Percentiles rank a stretch among this genome's conserved stretches.
Evolutionary conservation across 2,113 vertebrate species (phyloP).

Genomic region (Spheniscus mendiculus): DNA sequence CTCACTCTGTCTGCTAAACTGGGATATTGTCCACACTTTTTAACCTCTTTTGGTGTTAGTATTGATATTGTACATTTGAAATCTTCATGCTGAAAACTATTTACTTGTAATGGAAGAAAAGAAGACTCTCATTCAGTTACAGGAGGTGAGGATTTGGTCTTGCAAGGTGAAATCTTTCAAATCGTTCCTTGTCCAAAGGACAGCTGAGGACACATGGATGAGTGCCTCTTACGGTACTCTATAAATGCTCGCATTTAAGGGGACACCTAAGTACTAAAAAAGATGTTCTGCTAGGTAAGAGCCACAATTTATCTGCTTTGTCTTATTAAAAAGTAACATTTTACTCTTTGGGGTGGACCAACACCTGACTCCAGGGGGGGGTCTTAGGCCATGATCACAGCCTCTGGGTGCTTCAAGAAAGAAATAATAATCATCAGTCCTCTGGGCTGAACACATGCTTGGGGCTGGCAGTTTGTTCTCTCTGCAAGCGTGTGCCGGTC

Average conservation of each 20-base stretch:
- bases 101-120: not conserved
- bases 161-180: not conserved
- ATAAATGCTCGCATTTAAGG: not conserved
- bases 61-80: not conserved
- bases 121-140: not conserved
- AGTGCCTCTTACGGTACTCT: not conserved
- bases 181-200: not conserved
- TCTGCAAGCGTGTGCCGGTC: not conserved
- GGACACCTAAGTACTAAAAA: not conserved
- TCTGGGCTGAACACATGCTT: not conserved
- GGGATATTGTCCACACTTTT: not conserved
- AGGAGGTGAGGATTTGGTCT: not conserved
- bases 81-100: not conserved
- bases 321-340: not conserved
- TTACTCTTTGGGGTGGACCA: not conserved
- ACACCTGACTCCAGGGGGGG: fast-evolving
- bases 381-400: not conserved
- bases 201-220: not conserved
- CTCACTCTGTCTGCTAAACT: not conserved
- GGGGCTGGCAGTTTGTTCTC: not conserved
- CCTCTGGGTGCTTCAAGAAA: not conserved
- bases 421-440: not conserved
- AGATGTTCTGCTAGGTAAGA: not conserved
- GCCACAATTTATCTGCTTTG: not conserved
- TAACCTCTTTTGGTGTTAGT: not conserved